A percentile compares a stretch with the other conserved stretches of the same genome.
Evolutionary conservation across 1,140 invertebrate species (phyloP).

Genomic region (Dendroctonus ponderosae): DNA sequence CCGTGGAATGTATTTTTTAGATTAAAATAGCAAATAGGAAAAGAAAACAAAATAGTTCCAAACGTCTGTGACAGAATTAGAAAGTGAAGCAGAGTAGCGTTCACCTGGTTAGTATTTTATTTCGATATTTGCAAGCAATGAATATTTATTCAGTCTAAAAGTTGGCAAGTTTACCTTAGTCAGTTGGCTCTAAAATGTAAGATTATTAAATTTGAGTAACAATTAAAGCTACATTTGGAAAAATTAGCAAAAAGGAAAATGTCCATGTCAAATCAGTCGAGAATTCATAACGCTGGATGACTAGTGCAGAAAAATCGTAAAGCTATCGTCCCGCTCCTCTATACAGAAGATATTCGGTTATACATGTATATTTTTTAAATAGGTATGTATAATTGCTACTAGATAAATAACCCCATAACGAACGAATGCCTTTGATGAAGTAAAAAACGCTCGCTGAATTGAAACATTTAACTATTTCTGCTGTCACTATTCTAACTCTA

Average conservation of each 20-base stretch:
- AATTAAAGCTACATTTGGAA: neutral
- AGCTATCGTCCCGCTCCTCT: slow-evolving; percentile 42
- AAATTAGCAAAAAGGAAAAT: slow-evolving; percentile 4
- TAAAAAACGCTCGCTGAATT: neutral
- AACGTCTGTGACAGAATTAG: no score
- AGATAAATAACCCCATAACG: slow-evolving; percentile 39
- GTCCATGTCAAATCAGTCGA: slow-evolving; percentile 11
- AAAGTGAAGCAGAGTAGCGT: no score
- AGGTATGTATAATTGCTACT: slow-evolving; percentile 53
- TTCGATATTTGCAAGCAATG: neutral
- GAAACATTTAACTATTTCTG: slow-evolving; percentile 2
- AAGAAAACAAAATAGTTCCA: no score
- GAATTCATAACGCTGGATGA: slow-evolving; percentile 21
- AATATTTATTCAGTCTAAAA: neutral
- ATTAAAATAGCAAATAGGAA: no score
- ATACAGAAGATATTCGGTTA: slow-evolving; percentile 46
- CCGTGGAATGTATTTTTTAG: no score
- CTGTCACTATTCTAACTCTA: neutral
- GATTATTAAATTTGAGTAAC: neutral
- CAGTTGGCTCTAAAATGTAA: neutral
- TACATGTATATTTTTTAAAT: slow-evolving; percentile 42
- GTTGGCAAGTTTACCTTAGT: neutral
- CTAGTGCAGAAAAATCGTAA: slow-evolving; percentile 37
- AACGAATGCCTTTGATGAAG: neutral
- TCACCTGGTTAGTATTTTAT: no score